Conservation (phyloP, 2,113 vertebrate species). For the Lasiurus cinereus region DNA sequence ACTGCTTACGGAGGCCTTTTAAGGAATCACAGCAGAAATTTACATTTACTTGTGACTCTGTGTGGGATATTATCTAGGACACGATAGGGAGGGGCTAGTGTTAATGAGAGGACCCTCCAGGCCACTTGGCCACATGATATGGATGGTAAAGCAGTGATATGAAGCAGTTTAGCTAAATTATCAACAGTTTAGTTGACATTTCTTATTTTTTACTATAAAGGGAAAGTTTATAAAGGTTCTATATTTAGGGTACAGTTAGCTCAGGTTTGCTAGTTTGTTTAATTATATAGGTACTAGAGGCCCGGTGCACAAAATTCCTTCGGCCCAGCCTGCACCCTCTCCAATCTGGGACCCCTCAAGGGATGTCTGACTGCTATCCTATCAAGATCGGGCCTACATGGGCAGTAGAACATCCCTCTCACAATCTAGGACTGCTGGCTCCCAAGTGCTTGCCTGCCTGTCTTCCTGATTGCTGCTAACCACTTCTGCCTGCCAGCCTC, state of each 20-base stretch:
- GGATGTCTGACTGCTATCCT: no score
- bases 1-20: not conserved
- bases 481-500: no score
- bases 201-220: not conserved
- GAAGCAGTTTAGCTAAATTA: not conserved
- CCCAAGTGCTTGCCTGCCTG: no score
- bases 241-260: not conserved
- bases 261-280: not conserved
- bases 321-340: no score
- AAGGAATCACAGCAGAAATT: not conserved
- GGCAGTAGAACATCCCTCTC: no score
- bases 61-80: not conserved
- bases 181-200: not conserved
- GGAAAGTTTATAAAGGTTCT: not conserved
- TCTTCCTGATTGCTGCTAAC: no score
- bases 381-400: no score
- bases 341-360: no score
- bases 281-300: not conserved
- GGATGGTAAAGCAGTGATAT: not conserved
- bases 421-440: no score
- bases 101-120: not conserved
- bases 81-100: no score
- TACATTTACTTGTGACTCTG: not conserved
- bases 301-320: no score
- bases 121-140: not conserved